phyloP scores from a whole-genome alignment of 92 coral and sea anemone species.

The Parazoanthus darwini region DNA sequence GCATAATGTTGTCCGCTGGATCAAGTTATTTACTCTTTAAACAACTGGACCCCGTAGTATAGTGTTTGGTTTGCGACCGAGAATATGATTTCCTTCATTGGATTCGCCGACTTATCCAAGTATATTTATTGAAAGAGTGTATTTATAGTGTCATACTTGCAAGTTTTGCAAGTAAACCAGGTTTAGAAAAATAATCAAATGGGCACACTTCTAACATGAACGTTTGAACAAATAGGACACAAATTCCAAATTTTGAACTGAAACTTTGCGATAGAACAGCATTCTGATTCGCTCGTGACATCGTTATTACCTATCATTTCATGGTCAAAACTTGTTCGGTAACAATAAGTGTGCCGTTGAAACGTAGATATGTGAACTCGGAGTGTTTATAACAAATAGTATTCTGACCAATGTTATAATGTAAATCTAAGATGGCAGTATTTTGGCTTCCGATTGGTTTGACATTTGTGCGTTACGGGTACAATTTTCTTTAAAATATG shows the following conservation, averaged over 20 bases:
- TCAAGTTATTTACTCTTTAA: no score
- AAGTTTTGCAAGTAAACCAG: not conserved
- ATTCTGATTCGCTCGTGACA: not conserved
- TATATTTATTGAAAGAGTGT: not conserved
- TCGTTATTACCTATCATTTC: not conserved
- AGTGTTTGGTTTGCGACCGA: not conserved
- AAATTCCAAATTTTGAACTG: not conserved
- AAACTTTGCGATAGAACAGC: not conserved
- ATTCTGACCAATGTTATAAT: not conserved
- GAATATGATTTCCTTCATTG: not conserved
- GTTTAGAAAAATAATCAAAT: no score
- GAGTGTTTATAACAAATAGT: not conserved
- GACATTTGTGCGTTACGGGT: not conserved
- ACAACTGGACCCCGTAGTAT: no score
- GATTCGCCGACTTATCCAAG: not conserved
- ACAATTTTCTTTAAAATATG: not conserved
- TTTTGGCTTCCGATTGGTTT: not conserved
- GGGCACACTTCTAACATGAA: no score
- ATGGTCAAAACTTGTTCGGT: not conserved
- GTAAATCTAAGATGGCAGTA: not conserved
- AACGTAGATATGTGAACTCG: not conserved
- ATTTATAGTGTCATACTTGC: not conserved
- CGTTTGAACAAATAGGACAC: no score
- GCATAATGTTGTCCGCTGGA: no score
- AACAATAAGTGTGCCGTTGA: no score